phyloP scores from a whole-genome alignment of 2,797 vertebrate species.

The Psittacula echo region DNA sequence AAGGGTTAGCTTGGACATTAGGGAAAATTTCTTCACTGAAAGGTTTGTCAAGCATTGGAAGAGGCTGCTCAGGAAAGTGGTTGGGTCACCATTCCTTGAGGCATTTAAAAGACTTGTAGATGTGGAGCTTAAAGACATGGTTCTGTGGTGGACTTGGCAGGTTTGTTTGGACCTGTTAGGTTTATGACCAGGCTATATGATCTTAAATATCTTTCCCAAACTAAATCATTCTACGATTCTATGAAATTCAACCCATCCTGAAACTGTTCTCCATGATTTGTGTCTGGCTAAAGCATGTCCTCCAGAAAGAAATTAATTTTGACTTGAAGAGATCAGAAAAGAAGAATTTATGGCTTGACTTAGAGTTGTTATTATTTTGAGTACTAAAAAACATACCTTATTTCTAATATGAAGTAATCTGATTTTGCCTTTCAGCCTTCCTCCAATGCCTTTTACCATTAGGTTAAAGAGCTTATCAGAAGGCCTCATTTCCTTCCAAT shows the following conservation, averaged over 20 bases:
- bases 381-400: background rate
- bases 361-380: background rate
- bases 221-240: background rate
- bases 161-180: background rate
- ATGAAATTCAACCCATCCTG: background rate
- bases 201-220: background rate
- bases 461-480: background rate
- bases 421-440: background rate
- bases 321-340: background rate
- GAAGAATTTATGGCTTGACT: background rate
- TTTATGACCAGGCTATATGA: rapidly evolving
- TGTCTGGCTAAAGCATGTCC: background rate
- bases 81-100: too few species aligned
- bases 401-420: background rate
- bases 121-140: rapidly evolving
- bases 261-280: background rate
- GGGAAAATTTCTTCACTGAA: background rate
- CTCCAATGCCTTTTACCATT: background rate
- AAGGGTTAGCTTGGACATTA: background rate
- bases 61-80: background rate
- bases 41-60: background rate
- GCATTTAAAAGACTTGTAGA: background rate
- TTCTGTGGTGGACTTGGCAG: background rate
- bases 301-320: background rate
- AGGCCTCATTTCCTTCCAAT: background rate